Conservation (phyloP, 2,888 invertebrate species). For the Anorthoa munda region DNA sequence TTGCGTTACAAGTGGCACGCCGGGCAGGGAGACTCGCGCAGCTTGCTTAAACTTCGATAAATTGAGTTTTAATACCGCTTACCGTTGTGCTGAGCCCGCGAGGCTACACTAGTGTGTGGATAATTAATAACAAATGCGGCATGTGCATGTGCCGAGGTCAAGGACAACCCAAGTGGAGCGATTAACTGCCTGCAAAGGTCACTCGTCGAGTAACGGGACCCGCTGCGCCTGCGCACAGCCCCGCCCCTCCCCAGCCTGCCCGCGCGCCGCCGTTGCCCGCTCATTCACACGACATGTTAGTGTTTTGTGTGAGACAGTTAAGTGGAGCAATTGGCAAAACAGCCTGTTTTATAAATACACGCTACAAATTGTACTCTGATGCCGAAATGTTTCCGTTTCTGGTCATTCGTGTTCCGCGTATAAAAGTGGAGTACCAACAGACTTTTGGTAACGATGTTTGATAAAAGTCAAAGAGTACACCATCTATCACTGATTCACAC, state of each 20-base stretch:
- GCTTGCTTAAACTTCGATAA: constrained; percentile 11
- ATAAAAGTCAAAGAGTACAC: not conserved
- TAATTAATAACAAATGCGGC: constrained; percentile 55
- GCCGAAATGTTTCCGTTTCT: not conserved
- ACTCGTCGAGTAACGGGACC: constrained; percentile 69
- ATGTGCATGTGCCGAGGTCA: constrained; percentile 67
- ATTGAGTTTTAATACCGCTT: constrained; percentile 27
- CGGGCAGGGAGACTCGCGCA: constrained; percentile 9
- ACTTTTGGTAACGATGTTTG: not conserved
- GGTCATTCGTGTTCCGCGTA: not conserved
- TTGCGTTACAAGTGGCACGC: not conserved
- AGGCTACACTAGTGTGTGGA: constrained; percentile 32
- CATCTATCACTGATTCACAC: too few relatives aligned
- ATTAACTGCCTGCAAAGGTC: constrained; percentile 69
- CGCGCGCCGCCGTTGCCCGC: constrained; percentile 13
- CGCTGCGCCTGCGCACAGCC: constrained; percentile 51
- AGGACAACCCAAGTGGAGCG: constrained; percentile 67
- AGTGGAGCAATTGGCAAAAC: constrained; percentile 19
- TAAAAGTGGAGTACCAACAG: too few relatives aligned
- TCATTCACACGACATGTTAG: constrained; percentile 58
- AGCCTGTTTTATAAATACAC: constrained; percentile 4
- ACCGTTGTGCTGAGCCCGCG: constrained; percentile 15
- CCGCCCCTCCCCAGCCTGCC: constrained; percentile 4
- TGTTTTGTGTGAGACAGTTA: constrained; percentile 44
- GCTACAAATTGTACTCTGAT: constrained; percentile 2